Conservation (phyloP, 2,888 invertebrate genomes). For the Xanthia icteritia region DNA sequence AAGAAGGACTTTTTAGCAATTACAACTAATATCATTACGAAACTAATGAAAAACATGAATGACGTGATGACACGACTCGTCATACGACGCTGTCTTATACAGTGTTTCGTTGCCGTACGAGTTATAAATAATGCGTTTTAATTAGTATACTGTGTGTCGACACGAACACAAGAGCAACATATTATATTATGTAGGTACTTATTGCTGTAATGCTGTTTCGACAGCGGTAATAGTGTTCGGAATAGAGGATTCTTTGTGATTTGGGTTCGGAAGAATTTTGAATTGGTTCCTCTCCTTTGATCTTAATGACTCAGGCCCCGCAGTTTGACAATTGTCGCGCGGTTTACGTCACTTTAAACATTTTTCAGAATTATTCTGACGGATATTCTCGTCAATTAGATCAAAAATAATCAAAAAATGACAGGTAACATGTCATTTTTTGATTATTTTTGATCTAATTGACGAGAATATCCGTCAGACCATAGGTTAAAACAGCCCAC, state of each 20-base stretch:
- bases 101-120: conserved; percentile 21
- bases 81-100: conserved; percentile 29
- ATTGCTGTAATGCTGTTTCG: conserved; percentile 28
- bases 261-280: not conserved
- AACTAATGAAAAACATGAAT: conserved; percentile 19
- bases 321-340: no score
- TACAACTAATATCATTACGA: conserved; percentile 24
- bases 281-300: not conserved
- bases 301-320: no score
- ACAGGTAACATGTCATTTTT: no score
- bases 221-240: conserved; percentile 23
- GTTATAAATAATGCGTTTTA: conserved; percentile 61
- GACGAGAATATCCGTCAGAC: no score
- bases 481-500: no score
- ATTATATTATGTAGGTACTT: conserved; percentile 24
- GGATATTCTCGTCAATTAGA: no score
- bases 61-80: conserved; percentile 27
- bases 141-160: conserved; percentile 49
- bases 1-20: not conserved
- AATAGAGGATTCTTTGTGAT: not conserved
- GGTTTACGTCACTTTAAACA: no score
- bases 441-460: no score
- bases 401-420: no score
- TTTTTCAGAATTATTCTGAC: no score
- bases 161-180: conserved; percentile 27